Base-by-base conservation (phyloP, 1,140 invertebrate species). In the Trichonephila clavipes region DNA sequence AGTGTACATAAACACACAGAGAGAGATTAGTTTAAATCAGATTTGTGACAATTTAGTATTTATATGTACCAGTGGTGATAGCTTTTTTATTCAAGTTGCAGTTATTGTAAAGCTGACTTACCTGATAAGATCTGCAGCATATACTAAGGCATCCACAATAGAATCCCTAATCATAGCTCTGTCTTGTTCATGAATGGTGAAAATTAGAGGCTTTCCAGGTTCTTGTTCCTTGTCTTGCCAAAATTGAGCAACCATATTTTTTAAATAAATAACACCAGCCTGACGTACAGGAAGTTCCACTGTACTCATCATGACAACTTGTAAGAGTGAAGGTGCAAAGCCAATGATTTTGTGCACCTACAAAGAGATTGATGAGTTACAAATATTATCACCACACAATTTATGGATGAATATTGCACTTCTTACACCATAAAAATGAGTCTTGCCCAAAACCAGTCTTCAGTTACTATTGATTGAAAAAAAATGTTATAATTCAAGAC, bases 131-230 rank as follows among this genome's bases (percentile, higher is more conserved):
- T 99, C 98, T 44, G 98, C 98, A 85, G 98, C 97, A 96, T 98
- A 97, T 69, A 99, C 98, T 92, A 99, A 97, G 87, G 99, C 98
- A 96, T 99, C 98, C 58, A 99, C 98, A 95, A 99, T 98, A 40
- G 97, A 97, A 95, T 99, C 98, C 92, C 99, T 96, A 94, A 99
- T 98, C 96, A 99, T 97, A 59, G 97, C 97, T 94, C 98, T 97
- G 96, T 99, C 99, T 96, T 99, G 98, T 96, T 99, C 99, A 95
- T 99, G 98, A 95, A 99, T 97, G 94, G 97, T 97, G 96, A 99
- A 99, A 61, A 97, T 97, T 51, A 97, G 96, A 1, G 97, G 97
- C 77, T 97, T 97, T 44, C 97, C 97, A 28, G 44, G 44, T 94
- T 98, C 96, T 77, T 96, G 96, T 95, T 99, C 98, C n/a, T 97